A percentile compares a stretch with the other conserved stretches of the same genome.
Conservation (phyloP, 2,888 invertebrate species). For the Sarcophaga caerulescens region DNA sequence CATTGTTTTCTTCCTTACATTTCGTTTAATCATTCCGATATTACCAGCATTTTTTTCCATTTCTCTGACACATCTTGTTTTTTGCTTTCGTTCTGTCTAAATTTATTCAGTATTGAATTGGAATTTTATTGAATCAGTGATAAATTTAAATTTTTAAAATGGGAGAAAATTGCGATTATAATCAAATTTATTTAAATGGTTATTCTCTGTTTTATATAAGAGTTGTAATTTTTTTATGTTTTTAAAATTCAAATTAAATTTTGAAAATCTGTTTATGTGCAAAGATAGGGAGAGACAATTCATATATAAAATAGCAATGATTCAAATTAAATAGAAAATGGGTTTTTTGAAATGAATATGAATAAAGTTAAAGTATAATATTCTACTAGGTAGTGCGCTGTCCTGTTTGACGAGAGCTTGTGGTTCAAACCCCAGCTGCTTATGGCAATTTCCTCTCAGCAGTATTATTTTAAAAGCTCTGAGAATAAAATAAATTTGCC, state of each 20-base stretch:
- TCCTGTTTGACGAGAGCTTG: too few species aligned
- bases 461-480: too few species aligned
- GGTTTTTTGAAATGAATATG: too few species aligned
- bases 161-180: conserved; percentile 11
- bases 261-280: conserved; percentile 23
- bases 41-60: background rate
- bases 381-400: too few species aligned
- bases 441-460: too few species aligned
- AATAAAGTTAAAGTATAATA: too few species aligned
- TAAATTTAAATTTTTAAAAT: conserved; percentile 19
- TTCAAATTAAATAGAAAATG: too few species aligned
- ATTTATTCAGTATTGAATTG: conserved; percentile 24
- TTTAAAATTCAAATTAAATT: conserved; percentile 9
- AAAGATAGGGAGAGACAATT: background rate
- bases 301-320: too few species aligned
- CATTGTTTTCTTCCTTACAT: background rate
- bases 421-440: too few species aligned
- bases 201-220: background rate
- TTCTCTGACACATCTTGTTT: background rate
- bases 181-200: conserved; percentile 20
- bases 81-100: background rate
- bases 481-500: too few species aligned
- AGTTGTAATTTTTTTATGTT: background rate
- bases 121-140: conserved; percentile 20
- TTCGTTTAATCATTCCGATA: background rate